Conservation (phyloP, 2,888 invertebrate genomes). For the Cephus rjabovi region DNA sequence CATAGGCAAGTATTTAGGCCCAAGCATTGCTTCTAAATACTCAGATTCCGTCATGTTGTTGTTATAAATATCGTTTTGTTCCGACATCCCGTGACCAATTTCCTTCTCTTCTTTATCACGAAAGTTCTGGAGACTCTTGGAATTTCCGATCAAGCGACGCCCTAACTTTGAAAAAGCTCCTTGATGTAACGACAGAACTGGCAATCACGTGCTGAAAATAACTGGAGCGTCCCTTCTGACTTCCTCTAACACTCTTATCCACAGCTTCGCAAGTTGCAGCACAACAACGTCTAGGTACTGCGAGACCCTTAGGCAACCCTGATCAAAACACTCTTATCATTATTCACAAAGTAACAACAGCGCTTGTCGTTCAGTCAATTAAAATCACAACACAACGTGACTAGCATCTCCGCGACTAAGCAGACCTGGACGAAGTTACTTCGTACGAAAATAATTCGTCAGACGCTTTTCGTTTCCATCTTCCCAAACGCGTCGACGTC, state of each 20-base stretch:
- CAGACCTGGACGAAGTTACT: neutral
- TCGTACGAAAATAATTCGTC: neutral
- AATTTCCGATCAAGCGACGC: neutral
- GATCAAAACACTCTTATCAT: neutral
- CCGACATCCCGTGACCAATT: neutral
- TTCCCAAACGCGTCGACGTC: neutral
- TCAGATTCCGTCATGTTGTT: conserved; percentile 59
- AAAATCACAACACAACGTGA: neutral
- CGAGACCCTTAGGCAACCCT: neutral
- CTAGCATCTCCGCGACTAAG: neutral
- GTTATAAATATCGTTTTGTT: neutral
- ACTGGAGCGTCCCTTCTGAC: neutral
- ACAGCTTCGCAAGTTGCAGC: neutral
- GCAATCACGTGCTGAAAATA: neutral
- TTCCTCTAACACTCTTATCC: neutral
- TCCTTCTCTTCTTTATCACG: neutral
- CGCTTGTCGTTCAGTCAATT: neutral
- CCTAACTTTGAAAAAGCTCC: neutral
- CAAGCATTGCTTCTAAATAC: conserved; percentile 61
- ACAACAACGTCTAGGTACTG: neutral
- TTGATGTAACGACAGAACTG: neutral
- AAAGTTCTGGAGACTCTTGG: neutral
- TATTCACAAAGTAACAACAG: neutral
- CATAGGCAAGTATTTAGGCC: conserved; percentile 65
- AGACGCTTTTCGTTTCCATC: neutral